Evolutionary conservation across 2,888 invertebrate genomes (phyloP), one percentile per base, ranked within the genome.

Genomic region (Melanophora roralis): DNA sequence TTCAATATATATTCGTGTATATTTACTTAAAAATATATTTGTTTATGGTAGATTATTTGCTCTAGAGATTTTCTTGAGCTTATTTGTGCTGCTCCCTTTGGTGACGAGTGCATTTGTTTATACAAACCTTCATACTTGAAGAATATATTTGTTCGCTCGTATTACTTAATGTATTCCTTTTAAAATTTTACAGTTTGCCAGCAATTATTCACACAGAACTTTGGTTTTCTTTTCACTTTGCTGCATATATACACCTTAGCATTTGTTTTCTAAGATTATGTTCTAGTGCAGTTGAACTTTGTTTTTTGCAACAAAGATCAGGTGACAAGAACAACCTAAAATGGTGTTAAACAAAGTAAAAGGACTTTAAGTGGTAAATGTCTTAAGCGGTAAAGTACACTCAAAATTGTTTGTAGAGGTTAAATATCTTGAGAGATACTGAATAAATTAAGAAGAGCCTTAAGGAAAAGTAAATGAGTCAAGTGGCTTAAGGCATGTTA

Each of bases 31-130:
- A 71, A 12, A 49, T 38, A 1, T 59, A 32, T 45, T 16, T 32
- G 3, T 53, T 12, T 68, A n/a, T 55, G 14, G 21, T 4, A 5
- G 3, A 6, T 27, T 27, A 6, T 6, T 27, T 53, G 40, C 43
- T 40, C n/a, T 16, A 12, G 12, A 62, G 14, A 55, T 55, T 47
- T 62, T 36, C 60, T 65, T 75, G 32, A 43, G 62, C 60, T 62
- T 27, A 11, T 62, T 75, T 47, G 68, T 64, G 19, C 27, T 19
- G 36, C 34, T 27, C 2, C 12, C 62, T 55, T 32, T 55, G 55
- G 19, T 55, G 53, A 7, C 36, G 55, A 62, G 32, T 62, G 62
- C 38, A 76, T 62, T 40, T 76, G 69, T 64, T 69, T 40, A n/a
- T 14, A 21, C 21, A 21, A 14, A 6, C 34, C 34, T 14, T 49